A percentile compares a stretch with the other conserved stretches of the same genome.
phyloP scores from a whole-genome alignment of 2,797 vertebrate species.

The Tragopan temminckii region DNA sequence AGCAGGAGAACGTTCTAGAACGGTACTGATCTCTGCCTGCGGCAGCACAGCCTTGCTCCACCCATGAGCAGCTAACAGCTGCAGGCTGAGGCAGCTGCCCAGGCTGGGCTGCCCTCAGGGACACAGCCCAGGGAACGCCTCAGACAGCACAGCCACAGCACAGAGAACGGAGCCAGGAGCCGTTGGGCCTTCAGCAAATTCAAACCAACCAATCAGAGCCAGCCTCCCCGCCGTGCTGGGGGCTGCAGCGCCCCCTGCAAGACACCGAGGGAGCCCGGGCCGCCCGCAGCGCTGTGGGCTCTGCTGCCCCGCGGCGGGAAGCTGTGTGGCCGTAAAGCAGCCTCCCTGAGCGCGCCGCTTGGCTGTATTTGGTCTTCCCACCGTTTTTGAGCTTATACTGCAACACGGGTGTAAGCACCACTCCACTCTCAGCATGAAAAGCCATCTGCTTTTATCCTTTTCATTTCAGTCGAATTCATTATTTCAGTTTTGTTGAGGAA shows the following conservation, averaged over 20 bases:
- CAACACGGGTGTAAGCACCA: no score
- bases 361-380: neutral
- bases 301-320: no score
- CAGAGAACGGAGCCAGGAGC: fast-evolving
- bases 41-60: neutral
- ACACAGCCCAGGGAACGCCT: no score
- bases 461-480: neutral
- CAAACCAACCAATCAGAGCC: fast-evolving
- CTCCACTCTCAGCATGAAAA: neutral
- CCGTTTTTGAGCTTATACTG: neutral
- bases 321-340: neutral
- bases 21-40: fast-evolving
- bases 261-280: fast-evolving
- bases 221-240: no score
- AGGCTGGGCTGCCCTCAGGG: no score
- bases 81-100: no score
- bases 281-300: no score
- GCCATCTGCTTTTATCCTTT: neutral
- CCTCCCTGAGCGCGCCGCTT: no score
- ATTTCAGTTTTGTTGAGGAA: neutral
- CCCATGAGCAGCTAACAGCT: fast-evolving
- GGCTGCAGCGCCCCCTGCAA: fast-evolving
- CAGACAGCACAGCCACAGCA: no score
- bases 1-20: no score
- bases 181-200: neutral